Percentiles rank a stretch among this genome's conserved stretches.
Conservation (phyloP, 2,888 invertebrate species). For the Mactromeris polynyma region DNA sequence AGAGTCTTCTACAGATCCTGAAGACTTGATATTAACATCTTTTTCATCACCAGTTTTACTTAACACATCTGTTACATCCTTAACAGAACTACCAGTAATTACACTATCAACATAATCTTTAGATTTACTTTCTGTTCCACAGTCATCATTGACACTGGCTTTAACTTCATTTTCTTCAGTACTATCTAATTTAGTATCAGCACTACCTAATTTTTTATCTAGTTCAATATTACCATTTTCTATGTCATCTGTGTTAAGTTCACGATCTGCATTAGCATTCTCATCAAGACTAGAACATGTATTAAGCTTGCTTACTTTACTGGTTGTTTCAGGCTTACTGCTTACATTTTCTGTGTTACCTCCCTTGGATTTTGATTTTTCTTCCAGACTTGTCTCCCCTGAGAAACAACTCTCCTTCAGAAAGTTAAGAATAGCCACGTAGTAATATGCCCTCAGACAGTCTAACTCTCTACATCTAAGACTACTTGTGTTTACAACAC, state of each 20-base stretch:
- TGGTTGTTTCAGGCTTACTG: not conserved
- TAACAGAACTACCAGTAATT: not conserved
- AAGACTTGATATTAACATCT: not conserved
- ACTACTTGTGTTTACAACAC: slow-evolving; percentile 75
- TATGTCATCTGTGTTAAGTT: not conserved
- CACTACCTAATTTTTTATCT: not conserved
- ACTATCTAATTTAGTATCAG: not conserved
- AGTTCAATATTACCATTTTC: not conserved
- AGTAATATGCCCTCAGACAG: slow-evolving; percentile 83
- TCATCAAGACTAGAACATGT: slow-evolving; percentile 36
- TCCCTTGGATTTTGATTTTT: slow-evolving; percentile 18
- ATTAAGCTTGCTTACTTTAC: not conserved
- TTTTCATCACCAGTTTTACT: not conserved
- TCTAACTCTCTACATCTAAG: slow-evolving; percentile 82
- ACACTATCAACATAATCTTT: not conserved
- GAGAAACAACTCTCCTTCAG: slow-evolving; percentile 67
- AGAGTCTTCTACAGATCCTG: not conserved
- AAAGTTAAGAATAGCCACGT: slow-evolving; percentile 78
- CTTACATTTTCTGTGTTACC: not conserved
- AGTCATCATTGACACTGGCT: not conserved
- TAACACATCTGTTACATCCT: not conserved
- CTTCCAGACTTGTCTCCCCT: slow-evolving; percentile 44
- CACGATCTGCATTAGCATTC: slow-evolving; percentile 32
- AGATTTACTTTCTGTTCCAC: not conserved
- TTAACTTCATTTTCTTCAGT: not conserved